Base-by-base conservation (phyloP, 2,113 vertebrate species). In the Mola mola region DNA sequence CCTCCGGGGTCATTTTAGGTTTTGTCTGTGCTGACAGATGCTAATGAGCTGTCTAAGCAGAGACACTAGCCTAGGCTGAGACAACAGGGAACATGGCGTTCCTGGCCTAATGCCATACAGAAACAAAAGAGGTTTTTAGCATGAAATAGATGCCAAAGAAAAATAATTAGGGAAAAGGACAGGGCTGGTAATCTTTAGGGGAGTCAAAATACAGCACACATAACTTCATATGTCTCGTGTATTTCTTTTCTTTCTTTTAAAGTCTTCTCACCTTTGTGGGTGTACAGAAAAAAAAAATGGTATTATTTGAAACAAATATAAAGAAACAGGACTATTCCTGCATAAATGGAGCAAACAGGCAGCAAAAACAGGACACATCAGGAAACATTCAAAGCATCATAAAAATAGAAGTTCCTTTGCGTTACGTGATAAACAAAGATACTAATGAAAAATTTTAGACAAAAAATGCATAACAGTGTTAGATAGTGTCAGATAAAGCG, bases 1-100 rank as follows among this genome's bases (percentile, higher is more conserved):
- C 77, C 55, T 68, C 64, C 10, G 0, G 16, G 59, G 72, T 56
- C 20, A 4, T 53, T 63, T 73, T 69, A 8, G 43, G 29, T 38
- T 71, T 74, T 52, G 51, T 48, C 29, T 1, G 15, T 6, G 36
- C 72, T 79, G 82, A 85, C 60, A 77, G 80, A 83, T 72, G 62
- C 68, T 80, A 79, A 78, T 62, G 68, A 78, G 56, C 55, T 59
- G 61, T 67, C 53, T 36, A 56, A 70, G 47, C 53, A 50, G 15
- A 58, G 50, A 71, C 74, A 84, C 72, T 52, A 74, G 48, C 58
- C 43, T 2, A 41, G 64, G 58, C 29, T 8, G 24, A 57, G 49
- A 71, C 57, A 31, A 51, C 33, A 36, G 49, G 46, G 66, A 72
- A 46, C 12, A 61, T 34, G 0, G 2, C 44, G 56, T 84, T 66